These are phyloP conservation scores for Dicerorhinus sumatrensis DNA, from an alignment of 2,113 vertebrate genomes.

Conservation along the genomic window DNA sequence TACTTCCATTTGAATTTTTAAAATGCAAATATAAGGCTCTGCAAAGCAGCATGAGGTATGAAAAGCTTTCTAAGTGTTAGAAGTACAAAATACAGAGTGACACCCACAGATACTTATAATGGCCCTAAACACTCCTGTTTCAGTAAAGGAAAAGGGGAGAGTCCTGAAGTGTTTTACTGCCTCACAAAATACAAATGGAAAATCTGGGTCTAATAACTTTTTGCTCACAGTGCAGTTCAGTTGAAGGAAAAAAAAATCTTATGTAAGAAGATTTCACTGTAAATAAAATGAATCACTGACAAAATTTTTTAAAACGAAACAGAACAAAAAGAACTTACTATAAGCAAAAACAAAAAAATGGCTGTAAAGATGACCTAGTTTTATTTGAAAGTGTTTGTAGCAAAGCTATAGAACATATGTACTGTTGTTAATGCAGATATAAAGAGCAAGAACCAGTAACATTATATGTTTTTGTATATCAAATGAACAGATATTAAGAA, in stretches of 20 bases:
- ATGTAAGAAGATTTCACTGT: conserved; percentile 53
- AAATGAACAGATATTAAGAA: background rate
- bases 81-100: background rate
- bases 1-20: conserved; percentile 49
- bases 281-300: conserved; percentile 72
- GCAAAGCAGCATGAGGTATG: background rate
- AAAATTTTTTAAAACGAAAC: conserved; percentile 40
- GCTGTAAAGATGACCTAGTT: conserved; percentile 42
- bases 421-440: background rate
- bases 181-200: conserved; percentile 65
- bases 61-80: background rate
- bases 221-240: conserved; percentile 29
- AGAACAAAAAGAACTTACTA: conserved; percentile 39
- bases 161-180: conserved; percentile 20
- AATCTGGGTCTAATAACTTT: conserved; percentile 60
- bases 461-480: background rate
- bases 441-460: conserved; percentile 7
- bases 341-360: conserved; percentile 15
- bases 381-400: conserved; percentile 51
- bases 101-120: background rate
- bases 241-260: background rate
- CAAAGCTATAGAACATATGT: background rate
- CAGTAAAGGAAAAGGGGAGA: background rate
- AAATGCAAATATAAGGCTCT: conserved; percentile 48
- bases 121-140: background rate